Conservation (phyloP, 2,113 vertebrate genomes). For the Zosterops pallidus region DNA sequence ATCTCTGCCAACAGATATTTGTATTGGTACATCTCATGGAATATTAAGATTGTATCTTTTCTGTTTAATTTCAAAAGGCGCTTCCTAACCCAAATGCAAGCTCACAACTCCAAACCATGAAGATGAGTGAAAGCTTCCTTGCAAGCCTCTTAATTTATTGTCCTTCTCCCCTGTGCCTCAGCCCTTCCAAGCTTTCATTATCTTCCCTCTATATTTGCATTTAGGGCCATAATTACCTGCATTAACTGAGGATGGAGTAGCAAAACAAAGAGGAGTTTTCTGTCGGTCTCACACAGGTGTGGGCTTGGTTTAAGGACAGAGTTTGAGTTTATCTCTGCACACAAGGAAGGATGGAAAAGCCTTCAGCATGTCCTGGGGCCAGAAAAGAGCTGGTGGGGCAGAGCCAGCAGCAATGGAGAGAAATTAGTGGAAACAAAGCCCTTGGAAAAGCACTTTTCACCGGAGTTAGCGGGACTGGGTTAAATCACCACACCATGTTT, state of each 20-base stretch:
- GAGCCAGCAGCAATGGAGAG: background rate
- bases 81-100: background rate
- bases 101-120: background rate
- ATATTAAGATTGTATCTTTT: constrained; percentile 23
- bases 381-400: background rate
- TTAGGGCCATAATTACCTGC: background rate
- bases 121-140: background rate
- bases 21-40: constrained; percentile 26
- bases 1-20: constrained; percentile 54
- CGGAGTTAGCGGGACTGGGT: background rate
- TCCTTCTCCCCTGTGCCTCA: background rate
- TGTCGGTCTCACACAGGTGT: background rate
- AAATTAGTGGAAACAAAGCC: background rate
- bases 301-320: background rate
- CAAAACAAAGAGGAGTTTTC: background rate
- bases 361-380: background rate
- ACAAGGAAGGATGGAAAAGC: background rate
- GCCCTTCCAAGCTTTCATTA: background rate
- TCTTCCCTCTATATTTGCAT: background rate
- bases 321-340: background rate
- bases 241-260: background rate
- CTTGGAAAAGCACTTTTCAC: background rate
- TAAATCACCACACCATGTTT: background rate
- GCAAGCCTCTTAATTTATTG: background rate
- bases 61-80: background rate